Evolutionary conservation across 2,797 vertebrate genomes (phyloP).

Genomic region (Buphagus erythrorhynchus): DNA sequence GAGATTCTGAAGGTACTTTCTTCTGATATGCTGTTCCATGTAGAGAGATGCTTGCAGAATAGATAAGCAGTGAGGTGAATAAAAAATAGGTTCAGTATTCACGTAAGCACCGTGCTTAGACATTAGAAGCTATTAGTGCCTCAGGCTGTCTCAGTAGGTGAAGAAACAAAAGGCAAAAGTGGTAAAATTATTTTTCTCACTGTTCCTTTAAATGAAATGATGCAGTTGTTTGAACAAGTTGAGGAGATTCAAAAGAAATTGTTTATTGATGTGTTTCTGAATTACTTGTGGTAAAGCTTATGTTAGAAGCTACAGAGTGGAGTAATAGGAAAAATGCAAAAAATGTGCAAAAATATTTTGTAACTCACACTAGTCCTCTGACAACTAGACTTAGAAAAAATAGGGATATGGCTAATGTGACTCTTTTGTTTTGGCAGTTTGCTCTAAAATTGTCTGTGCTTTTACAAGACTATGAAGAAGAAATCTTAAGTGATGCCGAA

Average conservation of each 20-base stretch:
- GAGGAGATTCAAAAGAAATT: background rate
- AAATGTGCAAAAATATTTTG: background rate
- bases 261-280: background rate
- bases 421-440: background rate
- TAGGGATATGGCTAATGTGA: background rate
- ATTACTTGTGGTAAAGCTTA: background rate
- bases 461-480: background rate
- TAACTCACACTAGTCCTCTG: background rate
- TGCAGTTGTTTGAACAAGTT: background rate
- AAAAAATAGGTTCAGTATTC: background rate
- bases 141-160: background rate
- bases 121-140: background rate
- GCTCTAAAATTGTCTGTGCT: background rate
- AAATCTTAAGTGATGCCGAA: background rate
- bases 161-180: background rate
- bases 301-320: background rate
- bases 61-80: background rate
- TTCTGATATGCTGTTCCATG: background rate
- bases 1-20: background rate
- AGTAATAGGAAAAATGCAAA: background rate
- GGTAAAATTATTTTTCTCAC: background rate
- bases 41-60: background rate
- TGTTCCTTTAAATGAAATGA: background rate
- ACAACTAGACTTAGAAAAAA: background rate
- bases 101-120: accelerated